These are phyloP conservation scores for Leptarthrus brevirostris DNA, from an alignment of 2,888 invertebrate species.

Conservation along the genomic window DNA sequence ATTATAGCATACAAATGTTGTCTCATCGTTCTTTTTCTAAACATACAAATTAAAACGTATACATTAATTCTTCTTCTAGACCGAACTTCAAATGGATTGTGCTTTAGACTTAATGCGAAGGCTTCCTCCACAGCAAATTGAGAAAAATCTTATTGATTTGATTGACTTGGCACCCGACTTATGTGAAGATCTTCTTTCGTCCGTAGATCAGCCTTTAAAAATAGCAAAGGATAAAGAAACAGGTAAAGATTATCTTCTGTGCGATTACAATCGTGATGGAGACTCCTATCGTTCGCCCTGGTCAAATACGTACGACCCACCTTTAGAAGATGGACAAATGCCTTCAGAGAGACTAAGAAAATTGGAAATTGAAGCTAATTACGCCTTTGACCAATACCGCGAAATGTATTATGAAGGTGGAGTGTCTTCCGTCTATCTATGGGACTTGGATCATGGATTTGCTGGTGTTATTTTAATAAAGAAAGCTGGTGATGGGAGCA, in stretches of 20 bases:
- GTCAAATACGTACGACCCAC: slow-evolving; percentile 98
- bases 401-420: slow-evolving; percentile 99
- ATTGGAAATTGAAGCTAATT: slow-evolving; percentile 97
- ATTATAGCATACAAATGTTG: not conserved
- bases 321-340: slow-evolving; percentile 97
- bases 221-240: slow-evolving; percentile 94
- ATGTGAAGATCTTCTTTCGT: slow-evolving; percentile 96
- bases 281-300: slow-evolving; percentile 99
- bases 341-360: slow-evolving; percentile 96
- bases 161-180: slow-evolving; percentile 96
- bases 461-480: slow-evolving; percentile 98
- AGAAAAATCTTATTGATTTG: slow-evolving; percentile 96
- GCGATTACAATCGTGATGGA: slow-evolving; percentile 99
- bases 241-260: slow-evolving; percentile 96
- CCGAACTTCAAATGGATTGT: slow-evolving; percentile 97
- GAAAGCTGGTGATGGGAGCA: slow-evolving; percentile 98
- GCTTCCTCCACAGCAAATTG: slow-evolving; percentile 98
- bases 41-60: not conserved
- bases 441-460: slow-evolving; percentile 99
- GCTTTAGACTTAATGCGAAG: slow-evolving; percentile 98
- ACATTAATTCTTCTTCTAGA: slow-evolving; percentile 70
- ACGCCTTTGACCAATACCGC: slow-evolving; percentile 98
- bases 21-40: not conserved
- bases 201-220: slow-evolving; percentile 98
- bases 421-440: slow-evolving; percentile 98